Base-by-base conservation (phyloP, 23 tunicate species). In the Styela clava region DNA sequence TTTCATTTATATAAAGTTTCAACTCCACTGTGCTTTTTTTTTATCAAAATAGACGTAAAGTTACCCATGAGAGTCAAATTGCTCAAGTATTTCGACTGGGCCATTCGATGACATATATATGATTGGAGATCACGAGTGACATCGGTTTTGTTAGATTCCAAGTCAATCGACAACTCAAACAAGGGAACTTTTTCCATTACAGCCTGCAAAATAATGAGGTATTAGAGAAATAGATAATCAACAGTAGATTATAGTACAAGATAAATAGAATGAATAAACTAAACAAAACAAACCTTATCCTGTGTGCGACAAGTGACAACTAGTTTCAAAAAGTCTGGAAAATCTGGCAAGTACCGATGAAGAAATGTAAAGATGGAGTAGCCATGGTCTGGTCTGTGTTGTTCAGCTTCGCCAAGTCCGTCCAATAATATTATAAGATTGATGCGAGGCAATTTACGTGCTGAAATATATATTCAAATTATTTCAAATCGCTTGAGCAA, bases 351-450 rank as follows among this genome's bases (percentile, higher is more conserved):
- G 33, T 91, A 87, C 21, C 74, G 83, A 68, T 85, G 63, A 62
- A 96, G 52, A 73, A 96, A 96, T 1, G 89, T 65, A 3, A 85
- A 62, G 64, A 96, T 96, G 73, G 99, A 91, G 74, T 74, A 73
- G 2, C 99, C 99, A 64, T 80, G 86, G 73, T 96, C 99, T 29
- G 99, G 94, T 24, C 91, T 73, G 68, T 96, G 91, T 25, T 52
- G 86, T 37, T 88, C 95, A 16, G 99, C 91, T 68, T 91, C 96
- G 52, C 85, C 88, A 22, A 96, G 62, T 2, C 89, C 89, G 85
- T 96, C 99, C 52, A 96, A 76, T 25, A 85, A 62, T 22, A 96
- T 91, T 25, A 96, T 73, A 16, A 96, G 81, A 82, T 84, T 84
- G 1, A 87, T 64, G 22, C 80, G 73, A 7, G 98, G 93, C 19